phyloP scores from a whole-genome alignment of 92 coral and sea anemone species.

The Epizoanthus illoricatus region DNA sequence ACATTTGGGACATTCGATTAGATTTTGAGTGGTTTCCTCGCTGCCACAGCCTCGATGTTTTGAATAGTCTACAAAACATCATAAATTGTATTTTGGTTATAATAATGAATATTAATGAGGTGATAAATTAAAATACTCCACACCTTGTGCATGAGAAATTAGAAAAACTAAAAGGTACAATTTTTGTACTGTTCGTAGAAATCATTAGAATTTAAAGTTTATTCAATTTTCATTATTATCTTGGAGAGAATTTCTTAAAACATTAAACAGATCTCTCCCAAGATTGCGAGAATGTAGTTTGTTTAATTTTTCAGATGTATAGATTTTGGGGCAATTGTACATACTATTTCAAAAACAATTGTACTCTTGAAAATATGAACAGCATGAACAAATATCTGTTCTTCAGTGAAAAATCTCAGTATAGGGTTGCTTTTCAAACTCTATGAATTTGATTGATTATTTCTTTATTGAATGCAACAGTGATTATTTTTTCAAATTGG shows the following conservation, averaged over 20 bases:
- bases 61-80: background rate
- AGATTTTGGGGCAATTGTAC: constrained; percentile 8
- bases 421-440: constrained; percentile 10
- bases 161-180: background rate
- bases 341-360: constrained; percentile 28
- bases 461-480: background rate
- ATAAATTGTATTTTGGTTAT: constrained; percentile 15
- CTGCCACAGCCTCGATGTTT: constrained; percentile 3
- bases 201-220: background rate
- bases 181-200: background rate
- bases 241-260: background rate
- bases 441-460: constrained; percentile 16
- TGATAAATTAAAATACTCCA: constrained; percentile 9
- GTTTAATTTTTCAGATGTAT: background rate
- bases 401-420: constrained; percentile 19
- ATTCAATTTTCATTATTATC: background rate
- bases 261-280: background rate
- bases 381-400: constrained; percentile 38
- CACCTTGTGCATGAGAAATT: background rate
- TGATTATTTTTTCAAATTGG: too few species aligned
- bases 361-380: constrained; percentile 19
- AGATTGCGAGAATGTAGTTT: background rate
- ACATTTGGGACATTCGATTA: background rate
- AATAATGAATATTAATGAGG: constrained; percentile 29
- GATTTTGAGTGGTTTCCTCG: background rate